Evolutionary conservation across 2,888 invertebrate species (phyloP), one percentile per base, ranked within the genome.

Genomic region (Xestia xanthographa): DNA sequence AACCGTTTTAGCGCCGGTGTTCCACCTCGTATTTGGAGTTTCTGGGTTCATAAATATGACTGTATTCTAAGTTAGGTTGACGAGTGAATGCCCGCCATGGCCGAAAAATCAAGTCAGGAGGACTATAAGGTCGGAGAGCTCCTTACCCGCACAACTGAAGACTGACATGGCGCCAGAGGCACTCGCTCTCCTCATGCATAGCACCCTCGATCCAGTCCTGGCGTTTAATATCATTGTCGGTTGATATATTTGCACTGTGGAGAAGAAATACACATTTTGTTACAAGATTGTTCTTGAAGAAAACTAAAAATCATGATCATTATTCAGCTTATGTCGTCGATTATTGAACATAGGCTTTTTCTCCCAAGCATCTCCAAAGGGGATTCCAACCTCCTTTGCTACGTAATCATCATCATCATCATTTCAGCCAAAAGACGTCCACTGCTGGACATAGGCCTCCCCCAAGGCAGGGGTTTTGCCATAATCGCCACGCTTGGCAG

Each of bases 191-290:
- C 77, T 96, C 96, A 4, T 95, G 94, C 96, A 96, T 95, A 0
- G 96, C 96, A 1, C 96, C 96, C 48, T 96, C 95, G 58, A 96
- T 96, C 96, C 96, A 96, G 29, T 95, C 95, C 82, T 96, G 95
- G 4, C 96, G 86, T 70, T 94, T 94, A 0, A 72, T 88, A 41
- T 96, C 95, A 75, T 91, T 91, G 48, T 94, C 93, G 0, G 94
- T 91, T 29, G 93, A 91, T 86, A 93, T 94, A 82, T 96, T 96
- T 12, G 95, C 93, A 91, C 96, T 96, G 92, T 38, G 41, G 48
- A 48, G 5, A 26, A 53, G 53, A 26, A 53, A 53, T 5, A 53
- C 26, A n/a, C n/a, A 53, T 53, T 53, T 53, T 5, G n/a, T n/a
- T 12, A 1, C n/a, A n/a, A 12, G n/a, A n/a, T 20, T n/a, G n/a